Base-by-base conservation (phyloP, 2,888 invertebrate genomes). In the Pristionchus japonicus region DNA sequence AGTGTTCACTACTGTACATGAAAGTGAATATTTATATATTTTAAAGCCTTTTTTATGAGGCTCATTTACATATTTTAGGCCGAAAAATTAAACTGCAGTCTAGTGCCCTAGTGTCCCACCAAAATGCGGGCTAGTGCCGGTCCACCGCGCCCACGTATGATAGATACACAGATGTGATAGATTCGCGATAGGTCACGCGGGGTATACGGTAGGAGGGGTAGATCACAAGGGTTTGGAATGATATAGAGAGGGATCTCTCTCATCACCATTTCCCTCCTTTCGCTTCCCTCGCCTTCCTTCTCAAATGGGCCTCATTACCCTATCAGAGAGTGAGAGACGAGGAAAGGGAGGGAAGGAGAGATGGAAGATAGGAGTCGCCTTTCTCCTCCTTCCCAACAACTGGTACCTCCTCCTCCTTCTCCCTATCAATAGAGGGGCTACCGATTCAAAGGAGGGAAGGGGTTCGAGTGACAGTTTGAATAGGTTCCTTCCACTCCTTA, bases 381-480 rank as follows among this genome's bases (percentile, higher is more conserved):
- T 52, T 52, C 83, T n/a, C n/a, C n/a, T n/a, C n/a, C 43, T 27
- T 47, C 43, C 43, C 77, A 43, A 40, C 77, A 43, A 43, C 43
- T 77, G 43, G 77, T 77, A 40, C 43, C 77, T 27, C 23, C 23
- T 57, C 20, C 52, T 57, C 52, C n/a, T n/a, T n/a, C n/a, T n/a
- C 57, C 77, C 70, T 77, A 77, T 77, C 77, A 77, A 77, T 77
- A 77, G 77, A 67, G 67, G 34, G 67, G 77, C 77, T 77, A 47
- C 77, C 77, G 77, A 77, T 70, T 70, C 70, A 70, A 70, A 70
- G 77, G 40, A 27, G n/a, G 43, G 43, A 40, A 27, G 43, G 43
- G 77, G 77, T 70, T 70, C 70, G 77, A 77, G 77, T 77, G 77
- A 77, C 77, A 77, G 77, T 77, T 77, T 77, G 77, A 77, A 77